Evolutionary conservation across 1,140 invertebrate species (phyloP).

Genomic region (Hycleus cichorii): DNA sequence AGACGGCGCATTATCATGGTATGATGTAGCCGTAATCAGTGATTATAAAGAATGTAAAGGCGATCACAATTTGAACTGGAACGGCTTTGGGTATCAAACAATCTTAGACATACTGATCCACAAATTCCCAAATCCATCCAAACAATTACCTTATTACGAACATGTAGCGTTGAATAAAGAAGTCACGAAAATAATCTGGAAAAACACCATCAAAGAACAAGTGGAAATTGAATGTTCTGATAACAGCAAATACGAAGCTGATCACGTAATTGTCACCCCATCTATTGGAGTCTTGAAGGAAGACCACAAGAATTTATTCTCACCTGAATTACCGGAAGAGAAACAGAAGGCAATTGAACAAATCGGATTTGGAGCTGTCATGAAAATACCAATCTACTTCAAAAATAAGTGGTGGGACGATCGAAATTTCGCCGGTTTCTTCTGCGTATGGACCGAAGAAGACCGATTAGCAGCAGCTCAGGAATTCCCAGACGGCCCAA

Average conservation of each 20-base stretch:
- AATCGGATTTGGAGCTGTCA: constrained; percentile 60
- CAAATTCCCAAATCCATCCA: constrained; percentile 17
- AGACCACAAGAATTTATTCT: constrained; percentile 49
- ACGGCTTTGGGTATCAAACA: constrained; percentile 27
- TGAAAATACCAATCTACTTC: constrained; percentile 70
- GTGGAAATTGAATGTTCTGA: constrained; percentile 39
- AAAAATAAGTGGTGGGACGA: constrained; percentile 1
- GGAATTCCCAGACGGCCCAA: constrained; percentile 6
- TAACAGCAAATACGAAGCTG: constrained; percentile 48
- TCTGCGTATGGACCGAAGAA: neutral
- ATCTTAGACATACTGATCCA: constrained; percentile 28
- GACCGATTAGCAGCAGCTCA: neutral
- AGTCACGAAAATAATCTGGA: constrained; percentile 23
- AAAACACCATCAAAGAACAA: constrained; percentile 1
- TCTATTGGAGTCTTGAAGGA: constrained; percentile 64
- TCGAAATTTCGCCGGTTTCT: neutral
- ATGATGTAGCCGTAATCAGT: constrained; percentile 14
- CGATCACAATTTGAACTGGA: constrained; percentile 25
- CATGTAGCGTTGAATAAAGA: constrained; percentile 25
- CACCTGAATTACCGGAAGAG: constrained; percentile 49
- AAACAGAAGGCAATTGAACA: constrained; percentile 56
- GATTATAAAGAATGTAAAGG: constrained; percentile 19
- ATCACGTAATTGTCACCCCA: constrained; percentile 61
- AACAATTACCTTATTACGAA: constrained; percentile 18
- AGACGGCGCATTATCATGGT: constrained; percentile 25